These are phyloP conservation scores for Microctonus aethiopoides DNA, from an alignment of 2,888 invertebrate species.

Conservation along the genomic window DNA sequence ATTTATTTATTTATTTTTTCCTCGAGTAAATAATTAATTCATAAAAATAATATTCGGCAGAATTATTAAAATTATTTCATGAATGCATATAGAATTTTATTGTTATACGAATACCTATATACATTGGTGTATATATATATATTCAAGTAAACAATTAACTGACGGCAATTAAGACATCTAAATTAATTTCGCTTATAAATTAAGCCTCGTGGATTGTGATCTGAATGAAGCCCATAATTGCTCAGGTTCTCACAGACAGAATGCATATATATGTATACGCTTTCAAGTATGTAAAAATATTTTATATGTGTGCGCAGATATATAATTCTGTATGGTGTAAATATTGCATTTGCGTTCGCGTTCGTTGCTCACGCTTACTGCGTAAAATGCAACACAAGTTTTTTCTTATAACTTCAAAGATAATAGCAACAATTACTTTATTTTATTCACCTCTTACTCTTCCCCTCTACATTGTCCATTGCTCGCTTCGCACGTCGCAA, in stretches of 20 bases:
- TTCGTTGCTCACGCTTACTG: slow-evolving; percentile 39
- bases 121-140: slow-evolving; percentile 9
- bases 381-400: slow-evolving; percentile 38
- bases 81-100: neutral
- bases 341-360: slow-evolving; percentile 25
- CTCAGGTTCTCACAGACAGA: slow-evolving; percentile 61
- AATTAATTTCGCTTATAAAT: slow-evolving; percentile 65
- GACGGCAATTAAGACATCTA: slow-evolving; percentile 66
- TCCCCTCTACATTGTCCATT: neutral
- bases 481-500: neutral
- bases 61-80: neutral
- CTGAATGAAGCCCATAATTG: slow-evolving; percentile 60
- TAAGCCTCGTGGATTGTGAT: slow-evolving; percentile 53
- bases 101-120: neutral
- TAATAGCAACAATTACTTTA: slow-evolving; percentile 64
- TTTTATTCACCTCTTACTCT: slow-evolving; percentile 48
- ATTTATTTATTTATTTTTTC: neutral
- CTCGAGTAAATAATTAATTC: neutral
- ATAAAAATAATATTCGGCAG: neutral
- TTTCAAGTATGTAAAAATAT: no score
- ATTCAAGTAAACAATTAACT: slow-evolving; percentile 61
- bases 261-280: slow-evolving; percentile 6
- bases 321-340: neutral
- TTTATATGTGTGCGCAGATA: slow-evolving; percentile 11
- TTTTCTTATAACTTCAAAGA: slow-evolving; percentile 27